Base-by-base conservation (phyloP, 2,113 vertebrate genomes). In the Chaetops frenatus region DNA sequence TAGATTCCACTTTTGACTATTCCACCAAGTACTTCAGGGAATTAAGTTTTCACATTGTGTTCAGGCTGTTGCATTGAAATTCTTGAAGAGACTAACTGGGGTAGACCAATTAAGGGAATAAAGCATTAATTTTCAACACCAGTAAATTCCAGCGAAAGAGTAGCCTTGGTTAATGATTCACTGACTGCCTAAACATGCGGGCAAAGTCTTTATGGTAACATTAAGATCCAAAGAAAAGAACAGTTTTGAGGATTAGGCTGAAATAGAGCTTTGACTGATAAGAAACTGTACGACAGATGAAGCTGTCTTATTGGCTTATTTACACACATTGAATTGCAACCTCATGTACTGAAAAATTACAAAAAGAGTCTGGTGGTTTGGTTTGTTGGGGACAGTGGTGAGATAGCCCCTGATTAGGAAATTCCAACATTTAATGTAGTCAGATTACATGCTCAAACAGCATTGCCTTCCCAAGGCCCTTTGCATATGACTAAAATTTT, bases 301-400 rank as follows among this genome's bases (percentile, higher is more conserved):
- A 66, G 15, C 1, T 53, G 5, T 62, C 31, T 38, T 15, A 33
- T 44, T 86, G 81, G 40, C 7, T 67, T 11, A 66, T 66, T 81
- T 62, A 67, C 17, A 64, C 4, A 56, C 12, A 45, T 18, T 40
- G n/a, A 78, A 51, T 38, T 7, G 29, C 18, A 69, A 20, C 4
- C 11, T 88, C 0, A 0, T 8, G 10, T 51, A 58, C 7, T 10
- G 5, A 12, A 21, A 85, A 80, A 58, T 66, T 77, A 61, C 5
- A 31, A 10, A 71, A 54, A 28, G 6, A 9, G 18, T 45, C 8
- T 18, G 40, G 8, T 36, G 8, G 11, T 48, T 33, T 47, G 3
- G 6, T 78, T 42, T 65, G 6, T 7, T 76, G 6, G 6, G 4
- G 3, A 6, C 11, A 8, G 31, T 25, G 10, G 2, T 5, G 11